Evolutionary conservation across 2,888 invertebrate species (phyloP).

Genomic region (Linhomoeus sp.): DNA sequence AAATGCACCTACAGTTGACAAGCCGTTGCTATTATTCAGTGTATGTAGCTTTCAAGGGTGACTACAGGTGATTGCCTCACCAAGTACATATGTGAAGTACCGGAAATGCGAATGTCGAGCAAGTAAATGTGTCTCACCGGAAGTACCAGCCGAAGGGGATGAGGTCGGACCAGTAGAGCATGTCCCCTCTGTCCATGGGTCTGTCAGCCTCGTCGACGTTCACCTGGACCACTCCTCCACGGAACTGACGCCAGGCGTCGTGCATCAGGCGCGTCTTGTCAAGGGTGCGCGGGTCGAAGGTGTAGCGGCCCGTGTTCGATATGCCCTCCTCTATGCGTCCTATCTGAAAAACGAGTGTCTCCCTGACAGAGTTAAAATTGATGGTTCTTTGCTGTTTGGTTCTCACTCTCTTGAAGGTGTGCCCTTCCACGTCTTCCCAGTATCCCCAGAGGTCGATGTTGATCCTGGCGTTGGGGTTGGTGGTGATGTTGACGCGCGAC

Average conservation of each 20-base stretch:
- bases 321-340: conserved; percentile 10
- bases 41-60: too few species aligned
- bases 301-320: conserved; percentile 12
- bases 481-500: conserved; percentile 5
- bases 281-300: conserved; percentile 11
- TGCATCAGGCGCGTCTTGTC: neutral
- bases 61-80: too few species aligned
- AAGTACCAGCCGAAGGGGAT: conserved; percentile 85
- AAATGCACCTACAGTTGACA: too few species aligned
- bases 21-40: too few species aligned
- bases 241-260: conserved; percentile 12
- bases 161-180: conserved; percentile 59
- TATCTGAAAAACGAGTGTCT: conserved; percentile 9
- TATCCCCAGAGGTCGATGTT: conserved; percentile 13
- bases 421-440: conserved; percentile 13
- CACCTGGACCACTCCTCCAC: conserved; percentile 12
- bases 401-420: conserved; percentile 9
- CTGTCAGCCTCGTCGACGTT: conserved; percentile 9
- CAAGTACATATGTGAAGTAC: too few species aligned
- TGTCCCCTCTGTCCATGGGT: neutral
- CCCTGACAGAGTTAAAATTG: conserved; percentile 1
- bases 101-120: too few species aligned
- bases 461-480: conserved; percentile 9
- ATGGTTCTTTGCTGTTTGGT: too few species aligned
- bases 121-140: too few species aligned